These are phyloP conservation scores for Azemiops feae DNA, from an alignment of 2,113 vertebrate genomes.

Conservation along the genomic window DNA sequence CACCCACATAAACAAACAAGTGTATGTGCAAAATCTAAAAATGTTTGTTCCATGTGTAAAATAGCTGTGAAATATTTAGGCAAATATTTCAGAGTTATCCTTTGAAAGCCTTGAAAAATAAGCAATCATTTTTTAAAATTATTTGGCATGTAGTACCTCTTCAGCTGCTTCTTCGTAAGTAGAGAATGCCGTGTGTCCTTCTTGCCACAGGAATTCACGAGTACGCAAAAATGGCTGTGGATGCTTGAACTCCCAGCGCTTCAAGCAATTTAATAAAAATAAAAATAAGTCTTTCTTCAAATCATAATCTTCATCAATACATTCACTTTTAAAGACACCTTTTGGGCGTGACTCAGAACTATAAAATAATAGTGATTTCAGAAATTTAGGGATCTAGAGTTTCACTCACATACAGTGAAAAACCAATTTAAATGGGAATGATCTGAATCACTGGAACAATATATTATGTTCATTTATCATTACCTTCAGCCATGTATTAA, in stretches of 20 bases:
- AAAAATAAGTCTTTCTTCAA: neutral
- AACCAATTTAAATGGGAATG: neutral
- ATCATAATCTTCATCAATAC: neutral
- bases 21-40: neutral
- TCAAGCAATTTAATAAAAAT: neutral
- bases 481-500: neutral
- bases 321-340: conserved; percentile 7
- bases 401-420: neutral
- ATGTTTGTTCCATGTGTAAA: neutral
- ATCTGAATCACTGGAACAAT: neutral
- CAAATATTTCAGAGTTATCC: neutral
- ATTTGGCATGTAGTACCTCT: conserved; percentile 75
- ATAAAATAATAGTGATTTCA: neutral
- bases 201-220: conserved; percentile 98
- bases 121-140: neutral
- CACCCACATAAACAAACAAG: neutral
- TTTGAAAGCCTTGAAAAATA: neutral
- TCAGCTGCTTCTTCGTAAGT: conserved; percentile 90
- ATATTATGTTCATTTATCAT: neutral
- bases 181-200: conserved; percentile 94
- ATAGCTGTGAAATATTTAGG: neutral
- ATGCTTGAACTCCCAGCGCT: conserved; percentile 99
- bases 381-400: neutral
- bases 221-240: conserved; percentile 97
- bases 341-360: neutral